A percentile compares a stretch with the other conserved stretches of the same genome.
Conservation (phyloP, 2,888 invertebrate genomes). For the Lasioglossum oenotherae region DNA sequence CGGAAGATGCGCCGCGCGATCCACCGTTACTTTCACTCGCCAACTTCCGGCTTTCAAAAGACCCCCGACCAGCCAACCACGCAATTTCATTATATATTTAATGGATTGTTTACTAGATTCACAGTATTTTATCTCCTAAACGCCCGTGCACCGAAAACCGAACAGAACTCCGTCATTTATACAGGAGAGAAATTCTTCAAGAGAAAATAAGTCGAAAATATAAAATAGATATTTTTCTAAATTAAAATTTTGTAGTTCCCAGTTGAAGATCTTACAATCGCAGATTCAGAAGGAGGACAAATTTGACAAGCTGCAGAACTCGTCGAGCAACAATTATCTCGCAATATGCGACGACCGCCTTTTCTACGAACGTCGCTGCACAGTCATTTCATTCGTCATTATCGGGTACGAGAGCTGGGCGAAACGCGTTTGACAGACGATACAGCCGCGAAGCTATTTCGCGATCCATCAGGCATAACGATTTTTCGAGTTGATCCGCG, state of each 20-base stretch:
- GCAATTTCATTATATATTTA: neutral
- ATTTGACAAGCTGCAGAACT: neutral
- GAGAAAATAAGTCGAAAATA: neutral
- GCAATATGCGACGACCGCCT: neutral
- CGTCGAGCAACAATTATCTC: neutral
- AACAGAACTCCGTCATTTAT: neutral
- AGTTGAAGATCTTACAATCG: neutral
- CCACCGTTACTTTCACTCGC: conserved; percentile 8
- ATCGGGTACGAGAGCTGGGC: neutral
- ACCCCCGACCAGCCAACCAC: neutral
- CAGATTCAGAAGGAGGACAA: neutral
- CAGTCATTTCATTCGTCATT: conserved; percentile 20
- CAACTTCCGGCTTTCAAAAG: neutral
- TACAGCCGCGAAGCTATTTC: conserved; percentile 38
- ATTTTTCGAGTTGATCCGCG: conserved; percentile 39
- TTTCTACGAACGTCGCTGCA: conserved; percentile 1
- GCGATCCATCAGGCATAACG: conserved; percentile 38
- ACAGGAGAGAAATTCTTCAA: neutral
- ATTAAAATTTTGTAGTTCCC: too few relatives aligned
- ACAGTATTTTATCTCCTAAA: neutral
- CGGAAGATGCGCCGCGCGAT: neutral
- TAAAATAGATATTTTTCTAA: neutral
- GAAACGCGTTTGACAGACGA: conserved; percentile 12
- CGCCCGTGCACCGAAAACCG: neutral
- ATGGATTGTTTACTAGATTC: neutral